Conservation (phyloP, 2,888 invertebrate species). For the Caenorhabditis angaria region DNA sequence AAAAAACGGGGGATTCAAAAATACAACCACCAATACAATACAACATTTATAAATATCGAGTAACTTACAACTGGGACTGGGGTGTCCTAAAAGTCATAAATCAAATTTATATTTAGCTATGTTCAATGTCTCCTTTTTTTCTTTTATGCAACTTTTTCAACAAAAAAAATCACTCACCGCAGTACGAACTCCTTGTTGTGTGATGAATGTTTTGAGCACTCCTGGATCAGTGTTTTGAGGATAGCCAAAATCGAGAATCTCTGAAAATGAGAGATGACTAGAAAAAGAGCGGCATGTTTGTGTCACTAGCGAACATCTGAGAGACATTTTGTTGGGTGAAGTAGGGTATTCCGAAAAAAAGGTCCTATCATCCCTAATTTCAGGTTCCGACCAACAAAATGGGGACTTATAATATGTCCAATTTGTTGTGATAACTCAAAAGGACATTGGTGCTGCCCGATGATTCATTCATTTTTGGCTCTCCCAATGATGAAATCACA, state of each 20-base stretch:
- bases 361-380: too few species aligned
- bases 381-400: too few species aligned
- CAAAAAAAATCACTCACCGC: constrained; percentile 68
- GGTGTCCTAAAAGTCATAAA: constrained; percentile 38
- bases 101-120: constrained; percentile 6
- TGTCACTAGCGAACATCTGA: too few species aligned
- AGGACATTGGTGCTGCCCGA: too few species aligned
- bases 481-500: too few species aligned
- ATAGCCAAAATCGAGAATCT: constrained; percentile 98
- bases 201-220: constrained; percentile 97
- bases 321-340: too few species aligned
- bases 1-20: not conserved
- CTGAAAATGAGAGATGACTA: constrained; percentile 75
- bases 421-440: too few species aligned
- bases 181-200: constrained; percentile 89
- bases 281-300: too few species aligned
- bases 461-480: too few species aligned
- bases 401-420: too few species aligned
- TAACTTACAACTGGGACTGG: constrained; percentile 47
- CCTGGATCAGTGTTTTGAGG: constrained; percentile 99
- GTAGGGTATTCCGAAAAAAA: too few species aligned
- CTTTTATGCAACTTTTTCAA: not conserved
- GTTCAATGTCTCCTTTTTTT: constrained; percentile 11
- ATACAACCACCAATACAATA: not conserved
- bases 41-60: constrained; percentile 26